Conservation (phyloP, 2,888 invertebrate genomes). For the Andricus quercusramuli region DNA sequence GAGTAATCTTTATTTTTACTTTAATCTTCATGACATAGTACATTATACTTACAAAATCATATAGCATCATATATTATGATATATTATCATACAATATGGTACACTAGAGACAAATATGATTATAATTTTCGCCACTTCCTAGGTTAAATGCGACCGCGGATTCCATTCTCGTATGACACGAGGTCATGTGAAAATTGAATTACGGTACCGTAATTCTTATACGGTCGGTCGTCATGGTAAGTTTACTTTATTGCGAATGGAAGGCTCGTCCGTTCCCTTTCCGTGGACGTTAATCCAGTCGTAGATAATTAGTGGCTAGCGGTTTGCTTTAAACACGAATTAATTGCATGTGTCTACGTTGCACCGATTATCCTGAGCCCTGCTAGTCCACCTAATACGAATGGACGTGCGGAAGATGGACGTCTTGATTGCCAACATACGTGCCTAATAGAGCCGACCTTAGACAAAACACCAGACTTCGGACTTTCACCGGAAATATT, state of each 20-base stretch:
- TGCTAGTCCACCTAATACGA: background rate
- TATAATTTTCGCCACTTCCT: background rate
- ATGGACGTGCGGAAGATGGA: background rate
- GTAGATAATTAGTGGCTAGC: conserved; percentile 1
- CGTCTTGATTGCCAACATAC: background rate
- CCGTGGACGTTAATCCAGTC: conserved; percentile 7
- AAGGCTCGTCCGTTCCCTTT: conserved; percentile 6
- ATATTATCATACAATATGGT: too few species aligned
- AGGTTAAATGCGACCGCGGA: background rate
- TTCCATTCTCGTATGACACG: background rate
- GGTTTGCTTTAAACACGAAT: background rate
- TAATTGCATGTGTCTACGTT: conserved; percentile 6
- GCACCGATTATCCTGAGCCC: background rate
- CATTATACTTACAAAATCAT: too few species aligned
- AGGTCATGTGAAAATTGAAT: conserved; percentile 2
- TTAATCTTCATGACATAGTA: too few species aligned
- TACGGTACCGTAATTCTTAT: background rate
- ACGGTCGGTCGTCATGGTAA: background rate
- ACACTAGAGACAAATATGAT: too few species aligned
- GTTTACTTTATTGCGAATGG: background rate
- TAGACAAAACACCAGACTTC: conserved; percentile 7
- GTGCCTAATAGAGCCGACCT: conserved; percentile 20
- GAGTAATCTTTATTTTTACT: too few species aligned
- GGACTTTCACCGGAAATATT: conserved; percentile 9
- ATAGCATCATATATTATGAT: too few species aligned